Conservation (phyloP, 1,140 invertebrate genomes). For the Apis dorsata region DNA sequence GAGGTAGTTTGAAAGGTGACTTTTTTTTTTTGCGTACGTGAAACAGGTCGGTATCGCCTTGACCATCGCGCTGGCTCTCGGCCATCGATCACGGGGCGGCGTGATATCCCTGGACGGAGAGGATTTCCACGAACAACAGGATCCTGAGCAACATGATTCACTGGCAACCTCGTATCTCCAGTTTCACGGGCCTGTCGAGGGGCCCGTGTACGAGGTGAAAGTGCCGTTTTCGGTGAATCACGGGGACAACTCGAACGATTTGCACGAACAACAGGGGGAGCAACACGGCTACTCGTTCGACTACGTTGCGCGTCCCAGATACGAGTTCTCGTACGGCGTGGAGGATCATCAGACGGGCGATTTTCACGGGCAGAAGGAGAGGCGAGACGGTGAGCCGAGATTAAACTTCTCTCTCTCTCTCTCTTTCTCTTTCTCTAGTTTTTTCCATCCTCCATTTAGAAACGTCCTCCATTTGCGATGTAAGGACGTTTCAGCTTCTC, state of each 20-base stretch:
- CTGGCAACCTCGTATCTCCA: constrained; percentile 76
- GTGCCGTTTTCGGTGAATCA: constrained; percentile 73
- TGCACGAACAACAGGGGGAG: constrained; percentile 56
- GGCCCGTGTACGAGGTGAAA: constrained; percentile 74
- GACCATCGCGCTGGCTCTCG: constrained; percentile 50
- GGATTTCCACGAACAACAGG: constrained; percentile 45
- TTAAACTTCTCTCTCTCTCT: too few relatives aligned
- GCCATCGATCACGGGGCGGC: constrained; percentile 52
- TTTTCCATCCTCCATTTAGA: background rate
- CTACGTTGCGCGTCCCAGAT: constrained; percentile 79
- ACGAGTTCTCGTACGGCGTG: constrained; percentile 84
- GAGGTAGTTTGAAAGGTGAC: constrained; percentile 15
- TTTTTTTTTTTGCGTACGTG: constrained; percentile 29
- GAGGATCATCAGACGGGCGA: constrained; percentile 83
- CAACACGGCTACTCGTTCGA: constrained; percentile 65
- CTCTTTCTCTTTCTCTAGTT: too few relatives aligned
- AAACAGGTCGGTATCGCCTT: constrained; percentile 50
- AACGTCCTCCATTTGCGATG: background rate
- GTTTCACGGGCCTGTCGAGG: constrained; percentile 76
- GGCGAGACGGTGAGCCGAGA: constrained; percentile 79
- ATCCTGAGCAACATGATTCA: constrained; percentile 50
- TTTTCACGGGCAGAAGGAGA: constrained; percentile 83
- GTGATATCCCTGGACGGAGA: constrained; percentile 61
- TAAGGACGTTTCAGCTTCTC: background rate
- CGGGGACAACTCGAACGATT: constrained; percentile 70